Evolutionary conservation across 1,140 invertebrate species (phyloP), one percentile per base, ranked within the genome.

Genomic region (Nilaparvata lugens): DNA sequence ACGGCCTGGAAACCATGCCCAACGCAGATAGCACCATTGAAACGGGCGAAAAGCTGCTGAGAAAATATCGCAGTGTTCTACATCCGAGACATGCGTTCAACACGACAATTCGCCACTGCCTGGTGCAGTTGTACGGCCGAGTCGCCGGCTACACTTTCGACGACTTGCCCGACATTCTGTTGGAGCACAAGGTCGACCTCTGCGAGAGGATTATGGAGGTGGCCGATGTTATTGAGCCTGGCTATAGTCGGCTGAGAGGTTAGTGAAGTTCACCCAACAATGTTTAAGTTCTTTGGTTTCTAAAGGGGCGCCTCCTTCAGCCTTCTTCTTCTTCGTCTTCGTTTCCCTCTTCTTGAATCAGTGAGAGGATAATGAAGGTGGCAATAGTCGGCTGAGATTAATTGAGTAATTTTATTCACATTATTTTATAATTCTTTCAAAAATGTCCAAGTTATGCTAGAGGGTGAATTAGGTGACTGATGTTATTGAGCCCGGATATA

Each of bases 91-190:
- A 91, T 70, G 81, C 82, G 4, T 78, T 87, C 28, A 76, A 83
- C 11, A 59, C 69, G 14, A 45, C 64, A 0, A 76, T 83, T 2
- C 79, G 83, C 62, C 79, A 84, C 65, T 79, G 82, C 13, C 75
- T 91, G 24, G 81, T 81, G 4, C 86, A 91, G 69, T 72, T 89
- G 67, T 91, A 91, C 65, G 88, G 88, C 0, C 80, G 86, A 42
- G 79, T 84, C 0, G 78, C 83, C 52, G 85, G 83, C 21, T 90
- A 87, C 67, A 74, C 77, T 18, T 72, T 89, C 58, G 83, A 86
- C 55, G 84, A 89, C 66, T 72, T 91, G 42, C 83, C 85, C 0
- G 81, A 87, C 69, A 67, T 87, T 2, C 73, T 87, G 56, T 73
- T 91, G 28, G 83, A 90, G 68, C 77, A 86, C 25, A 93, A 92